These are phyloP conservation scores for Pelobates fuscus DNA, from an alignment of 2,113 vertebrate genomes.

Conservation along the genomic window DNA sequence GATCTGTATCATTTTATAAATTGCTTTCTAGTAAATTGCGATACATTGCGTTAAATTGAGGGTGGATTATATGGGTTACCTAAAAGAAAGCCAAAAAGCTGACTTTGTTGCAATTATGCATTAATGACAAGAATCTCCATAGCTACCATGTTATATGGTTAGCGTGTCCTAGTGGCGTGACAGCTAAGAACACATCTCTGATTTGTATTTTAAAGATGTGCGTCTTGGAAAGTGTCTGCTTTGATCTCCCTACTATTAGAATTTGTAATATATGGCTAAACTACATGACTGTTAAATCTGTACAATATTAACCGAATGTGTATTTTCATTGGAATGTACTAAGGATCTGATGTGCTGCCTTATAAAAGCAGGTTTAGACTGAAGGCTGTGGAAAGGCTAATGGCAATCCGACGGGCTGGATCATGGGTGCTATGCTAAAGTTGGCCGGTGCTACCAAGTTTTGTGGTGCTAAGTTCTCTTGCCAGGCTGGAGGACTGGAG, in stretches of 20 bases:
- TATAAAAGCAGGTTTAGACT: conserved; percentile 15
- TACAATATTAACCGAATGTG: conserved; percentile 29
- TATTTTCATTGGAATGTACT: conserved; percentile 30
- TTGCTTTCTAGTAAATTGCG: too few relatives aligned
- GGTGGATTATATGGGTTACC: too few relatives aligned
- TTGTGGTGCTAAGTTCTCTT: conserved; percentile 38
- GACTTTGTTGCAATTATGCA: too few relatives aligned
- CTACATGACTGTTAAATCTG: conserved; percentile 38
- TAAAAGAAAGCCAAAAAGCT: too few relatives aligned
- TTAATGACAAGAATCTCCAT: too few relatives aligned
- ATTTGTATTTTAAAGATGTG: background rate
- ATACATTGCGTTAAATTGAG: too few relatives aligned
- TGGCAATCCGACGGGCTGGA: background rate
- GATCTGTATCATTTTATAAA: too few relatives aligned
- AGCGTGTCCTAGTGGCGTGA: background rate
- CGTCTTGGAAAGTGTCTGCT: conserved; percentile 13
- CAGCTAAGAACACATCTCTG: background rate
- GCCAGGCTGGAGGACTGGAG: conserved; percentile 23
- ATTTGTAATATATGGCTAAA: conserved; percentile 2
- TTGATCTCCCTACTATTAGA: conserved; percentile 23
- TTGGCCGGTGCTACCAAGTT: conserved; percentile 28
- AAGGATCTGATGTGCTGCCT: conserved; percentile 23
- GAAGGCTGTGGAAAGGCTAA: background rate
- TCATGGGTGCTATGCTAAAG: background rate
- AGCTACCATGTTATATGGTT: too few relatives aligned